A percentile compares a stretch with the other conserved stretches of the same genome.
Evolutionary conservation across 64 coral and sea anemone species (phyloP).

Genomic region (Dendrophyllia cribrosa): DNA sequence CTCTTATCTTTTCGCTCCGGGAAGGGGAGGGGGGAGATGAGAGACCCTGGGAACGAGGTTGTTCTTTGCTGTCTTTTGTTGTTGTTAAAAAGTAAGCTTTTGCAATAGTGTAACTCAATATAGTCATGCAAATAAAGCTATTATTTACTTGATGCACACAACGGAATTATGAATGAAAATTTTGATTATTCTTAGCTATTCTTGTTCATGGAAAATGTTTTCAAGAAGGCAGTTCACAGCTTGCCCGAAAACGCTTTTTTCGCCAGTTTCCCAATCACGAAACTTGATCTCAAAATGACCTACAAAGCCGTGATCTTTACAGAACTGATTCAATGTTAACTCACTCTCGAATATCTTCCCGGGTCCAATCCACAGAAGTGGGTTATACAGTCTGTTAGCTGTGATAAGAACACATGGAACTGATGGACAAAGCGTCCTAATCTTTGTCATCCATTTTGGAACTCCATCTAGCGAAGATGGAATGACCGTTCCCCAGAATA

Average conservation of each 20-base stretch:
- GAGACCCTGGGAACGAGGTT: too few species aligned
- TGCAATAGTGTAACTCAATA: too few species aligned
- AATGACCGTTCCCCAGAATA: background rate
- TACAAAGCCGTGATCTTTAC: constrained; percentile 45
- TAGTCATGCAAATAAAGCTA: too few species aligned
- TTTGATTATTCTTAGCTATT: background rate
- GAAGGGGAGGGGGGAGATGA: too few species aligned
- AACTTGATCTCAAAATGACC: constrained; percentile 61
- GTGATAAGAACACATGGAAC: constrained; percentile 60
- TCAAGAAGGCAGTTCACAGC: constrained; percentile 35
- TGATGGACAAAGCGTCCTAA: background rate
- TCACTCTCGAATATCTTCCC: constrained; percentile 37
- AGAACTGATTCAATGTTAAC: constrained; percentile 62
- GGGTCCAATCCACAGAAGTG: constrained; percentile 5
- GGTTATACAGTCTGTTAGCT: constrained; percentile 10
- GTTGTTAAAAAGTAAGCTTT: too few species aligned
- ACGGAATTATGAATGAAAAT: too few species aligned
- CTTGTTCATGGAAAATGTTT: constrained; percentile 5
- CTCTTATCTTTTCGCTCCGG: too few species aligned
- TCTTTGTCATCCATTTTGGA: background rate
- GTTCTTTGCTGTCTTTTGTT: too few species aligned
- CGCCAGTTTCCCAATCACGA: constrained; percentile 58
- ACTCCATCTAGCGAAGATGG: background rate
- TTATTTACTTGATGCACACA: background rate
- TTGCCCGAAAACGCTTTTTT: constrained; percentile 72